A percentile compares a stretch with the other conserved stretches of the same genome.
Evolutionary conservation across 2,888 invertebrate species (phyloP).

Genomic region (Anorthoa munda): DNA sequence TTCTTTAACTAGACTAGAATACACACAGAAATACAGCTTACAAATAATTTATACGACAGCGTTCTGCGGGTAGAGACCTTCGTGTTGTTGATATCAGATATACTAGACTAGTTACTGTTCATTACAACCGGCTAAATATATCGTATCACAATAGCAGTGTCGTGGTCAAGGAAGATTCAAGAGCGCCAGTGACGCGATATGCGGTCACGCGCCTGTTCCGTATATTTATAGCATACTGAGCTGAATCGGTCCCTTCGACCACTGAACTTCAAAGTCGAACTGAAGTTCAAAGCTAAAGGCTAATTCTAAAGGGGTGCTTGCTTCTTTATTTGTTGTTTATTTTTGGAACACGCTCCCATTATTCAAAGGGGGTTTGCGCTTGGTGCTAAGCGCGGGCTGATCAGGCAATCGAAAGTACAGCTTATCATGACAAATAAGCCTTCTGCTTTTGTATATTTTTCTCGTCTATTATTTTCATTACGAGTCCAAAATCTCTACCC

Average conservation of each 20-base stretch:
- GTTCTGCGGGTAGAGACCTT: constrained; percentile 50
- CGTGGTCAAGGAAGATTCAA: constrained; percentile 87
- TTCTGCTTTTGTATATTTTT: background rate
- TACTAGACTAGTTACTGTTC: constrained; percentile 67
- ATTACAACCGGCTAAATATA: constrained; percentile 86
- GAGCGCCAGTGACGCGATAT: constrained; percentile 83
- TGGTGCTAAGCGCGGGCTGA: background rate
- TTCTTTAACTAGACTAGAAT: background rate
- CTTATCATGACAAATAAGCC: background rate
- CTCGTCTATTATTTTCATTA: constrained; percentile 7
- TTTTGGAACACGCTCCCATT: constrained; percentile 11
- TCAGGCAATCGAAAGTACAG: background rate
- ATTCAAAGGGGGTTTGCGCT: background rate
- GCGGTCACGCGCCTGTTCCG: constrained; percentile 81
- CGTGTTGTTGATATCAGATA: constrained; percentile 53
- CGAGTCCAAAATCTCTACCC: constrained; percentile 15
- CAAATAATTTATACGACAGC: constrained; percentile 18
- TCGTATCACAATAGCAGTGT: constrained; percentile 88
- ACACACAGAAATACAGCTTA: constrained; percentile 9
- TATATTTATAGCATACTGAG: constrained; percentile 81
- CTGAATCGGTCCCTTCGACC: constrained; percentile 77
- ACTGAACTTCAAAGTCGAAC: constrained; percentile 71
- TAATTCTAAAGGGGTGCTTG: constrained; percentile 43
- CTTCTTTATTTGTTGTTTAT: constrained; percentile 35
- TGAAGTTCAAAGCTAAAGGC: constrained; percentile 64